Evolutionary conservation across 2,888 invertebrate genomes (phyloP), one percentile per base, ranked within the genome.

Genomic region (Synanthedon tipuliformis): DNA sequence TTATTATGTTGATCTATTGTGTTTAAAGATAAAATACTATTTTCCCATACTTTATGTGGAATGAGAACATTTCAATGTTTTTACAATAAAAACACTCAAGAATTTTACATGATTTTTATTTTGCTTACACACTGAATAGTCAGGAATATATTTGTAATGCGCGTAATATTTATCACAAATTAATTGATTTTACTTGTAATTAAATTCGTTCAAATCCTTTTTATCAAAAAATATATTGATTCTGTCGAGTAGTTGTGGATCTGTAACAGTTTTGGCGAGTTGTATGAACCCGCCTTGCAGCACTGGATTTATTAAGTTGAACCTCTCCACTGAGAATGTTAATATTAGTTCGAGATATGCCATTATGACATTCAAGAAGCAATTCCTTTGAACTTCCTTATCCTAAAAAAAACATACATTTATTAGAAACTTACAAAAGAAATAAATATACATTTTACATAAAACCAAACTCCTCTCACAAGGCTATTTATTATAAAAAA

Each of bases 361-460:
- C 72, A 94, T 93, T 62, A 97, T 89, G 63, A 95, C 92, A 75
- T 97, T 95, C 34, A 95, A 93, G 85, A 95, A 92, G 16, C 96
- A 94, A 54, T 92, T 91, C 57, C 94, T 89, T 69, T 94, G 94
- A 15, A 95, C 95, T 68, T 96, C 96, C 53, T 93, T 92, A 73
- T 97, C 94, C 93, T 94, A 81, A 62, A 71, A 65, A 50, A 53
- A 56, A 34, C 2, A 7, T 1, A 34, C 8, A 34, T 8, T 3
- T 34, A 34, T 34, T 34, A 34, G 10, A 23, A 23, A 23, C 23
- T 18, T 18, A 18, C 3, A 18, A 2, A 18, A 18, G 18, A 18
- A 18, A 18, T 18, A 18, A 3, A 18, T 0, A 16, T 16, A 16
- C 16, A 16, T 1, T 16, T 18, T 18, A 18, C 3, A 18, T 18